Base-by-base conservation (phyloP, 2,797 vertebrate genomes). In the Limosa lapponica region DNA sequence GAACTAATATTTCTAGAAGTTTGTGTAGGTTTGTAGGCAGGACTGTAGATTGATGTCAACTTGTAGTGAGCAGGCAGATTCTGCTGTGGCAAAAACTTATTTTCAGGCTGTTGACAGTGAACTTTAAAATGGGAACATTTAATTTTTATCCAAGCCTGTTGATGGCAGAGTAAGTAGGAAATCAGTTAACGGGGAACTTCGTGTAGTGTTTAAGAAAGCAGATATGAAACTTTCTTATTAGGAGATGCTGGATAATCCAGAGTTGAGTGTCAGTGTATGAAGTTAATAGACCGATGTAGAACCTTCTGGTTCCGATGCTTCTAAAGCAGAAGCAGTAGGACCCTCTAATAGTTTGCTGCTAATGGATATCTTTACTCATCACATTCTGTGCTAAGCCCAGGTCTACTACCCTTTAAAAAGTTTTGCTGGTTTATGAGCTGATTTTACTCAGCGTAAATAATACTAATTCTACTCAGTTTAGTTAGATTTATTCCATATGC, bases 21-120 rank as follows among this genome's bases (percentile, higher is more conserved):
- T 79, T 51, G 57, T 37, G 67, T 89, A 78, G 51, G 82, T 96
- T 97, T 96, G 44, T 75, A 92, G 89, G 80, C 82, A 89, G 73
- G 70, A 37, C 43, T 89, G 78, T 51, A 43, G 65, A 23, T 28
- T 82, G 36, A 39, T 62, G 14, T 67, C 67, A 58, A 67, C 52
- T 72, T 59, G 46, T 25, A 75, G 54, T 36, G 41, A 78, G 51
- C 84, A 44, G 82, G 36, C 85, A 93, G 73, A 77, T 67, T 87
- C 80, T 95, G 27, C 71, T 59, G 10, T 62, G 54, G 79, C 32
- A 78, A 75, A 89, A 79, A n/a, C 20, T 91, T 90, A 34, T 75
- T 61, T 82, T 93, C 93, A 93, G 61, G 72, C 84, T 83, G 52
- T 64, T 90, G 88, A 92, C 30, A 83, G 20, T 52, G 67, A 85